Conservation (phyloP, 2,797 vertebrate genomes). For the Hemibagrus guttatus region DNA sequence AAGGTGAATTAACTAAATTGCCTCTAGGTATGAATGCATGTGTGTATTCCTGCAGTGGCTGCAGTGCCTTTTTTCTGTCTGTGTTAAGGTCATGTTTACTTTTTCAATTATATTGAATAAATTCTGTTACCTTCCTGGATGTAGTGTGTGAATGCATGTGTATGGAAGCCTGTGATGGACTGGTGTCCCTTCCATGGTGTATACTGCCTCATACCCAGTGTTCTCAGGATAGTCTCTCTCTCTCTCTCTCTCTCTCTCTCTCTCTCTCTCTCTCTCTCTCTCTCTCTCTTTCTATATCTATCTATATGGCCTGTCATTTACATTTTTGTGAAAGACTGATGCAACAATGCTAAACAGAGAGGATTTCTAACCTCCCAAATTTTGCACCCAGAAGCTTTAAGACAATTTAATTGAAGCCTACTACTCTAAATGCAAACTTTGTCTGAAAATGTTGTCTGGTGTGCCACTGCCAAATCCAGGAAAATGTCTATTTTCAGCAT, state of each 20-base stretch:
- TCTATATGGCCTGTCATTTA: neutral
- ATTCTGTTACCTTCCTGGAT: neutral
- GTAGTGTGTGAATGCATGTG: neutral
- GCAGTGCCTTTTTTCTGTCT: neutral
- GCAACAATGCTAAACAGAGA: neutral
- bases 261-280: too few species aligned
- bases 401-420: neutral
- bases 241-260: too few species aligned
- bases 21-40: neutral
- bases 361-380: neutral
- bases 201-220: neutral
- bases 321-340: neutral
- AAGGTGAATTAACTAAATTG: neutral
- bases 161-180: neutral
- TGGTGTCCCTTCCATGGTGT: neutral
- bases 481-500: constrained; percentile 2
- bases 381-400: neutral
- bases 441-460: neutral
- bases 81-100: neutral
- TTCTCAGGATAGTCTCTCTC: neutral
- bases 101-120: neutral
- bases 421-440: neutral
- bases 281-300: too few species aligned
- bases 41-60: neutral
- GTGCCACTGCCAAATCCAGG: neutral